Percentiles rank a stretch among this genome's conserved stretches.
These are phyloP conservation scores for Brachylomia viminalis DNA, from an alignment of 2,888 invertebrate species.

Conservation along the genomic window DNA sequence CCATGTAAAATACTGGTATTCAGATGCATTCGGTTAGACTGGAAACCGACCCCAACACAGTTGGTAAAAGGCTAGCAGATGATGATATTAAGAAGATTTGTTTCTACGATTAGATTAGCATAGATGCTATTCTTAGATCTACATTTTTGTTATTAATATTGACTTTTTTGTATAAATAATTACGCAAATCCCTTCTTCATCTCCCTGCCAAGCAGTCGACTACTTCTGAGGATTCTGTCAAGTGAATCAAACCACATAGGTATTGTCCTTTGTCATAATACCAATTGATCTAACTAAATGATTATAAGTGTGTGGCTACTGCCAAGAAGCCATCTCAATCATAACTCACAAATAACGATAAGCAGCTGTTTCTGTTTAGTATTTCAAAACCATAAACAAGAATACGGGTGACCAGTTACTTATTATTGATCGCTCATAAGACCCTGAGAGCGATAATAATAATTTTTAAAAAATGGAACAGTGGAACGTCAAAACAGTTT, in stretches of 20 bases:
- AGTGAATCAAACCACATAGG: too few relatives aligned
- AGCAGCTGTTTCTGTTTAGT: constrained; percentile 45
- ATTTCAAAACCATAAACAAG: constrained; percentile 47
- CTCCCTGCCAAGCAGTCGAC: background rate
- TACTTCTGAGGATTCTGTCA: too few relatives aligned
- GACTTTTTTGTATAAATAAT: too few relatives aligned
- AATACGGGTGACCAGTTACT: constrained; percentile 35
- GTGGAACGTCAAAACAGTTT: constrained; percentile 81
- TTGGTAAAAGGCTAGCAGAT: too few relatives aligned
- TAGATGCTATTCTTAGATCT: too few relatives aligned
- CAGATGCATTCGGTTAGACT: too few relatives aligned
- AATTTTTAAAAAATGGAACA: constrained; percentile 68
- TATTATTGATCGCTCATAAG: constrained; percentile 48
- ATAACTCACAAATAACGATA: constrained; percentile 37
- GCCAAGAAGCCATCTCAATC: background rate
- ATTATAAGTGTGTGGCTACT: background rate
- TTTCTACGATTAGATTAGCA: too few relatives aligned
- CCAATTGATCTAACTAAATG: background rate
- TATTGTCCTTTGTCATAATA: background rate
- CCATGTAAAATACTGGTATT: too few relatives aligned
- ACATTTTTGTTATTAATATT: too few relatives aligned
- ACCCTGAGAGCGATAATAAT: constrained; percentile 60
- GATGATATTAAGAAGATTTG: too few relatives aligned
- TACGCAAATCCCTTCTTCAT: too few relatives aligned
- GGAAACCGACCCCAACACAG: too few relatives aligned